Base-by-base conservation (phyloP, 2,113 vertebrate genomes). In the Collichthys lucidus region DNA sequence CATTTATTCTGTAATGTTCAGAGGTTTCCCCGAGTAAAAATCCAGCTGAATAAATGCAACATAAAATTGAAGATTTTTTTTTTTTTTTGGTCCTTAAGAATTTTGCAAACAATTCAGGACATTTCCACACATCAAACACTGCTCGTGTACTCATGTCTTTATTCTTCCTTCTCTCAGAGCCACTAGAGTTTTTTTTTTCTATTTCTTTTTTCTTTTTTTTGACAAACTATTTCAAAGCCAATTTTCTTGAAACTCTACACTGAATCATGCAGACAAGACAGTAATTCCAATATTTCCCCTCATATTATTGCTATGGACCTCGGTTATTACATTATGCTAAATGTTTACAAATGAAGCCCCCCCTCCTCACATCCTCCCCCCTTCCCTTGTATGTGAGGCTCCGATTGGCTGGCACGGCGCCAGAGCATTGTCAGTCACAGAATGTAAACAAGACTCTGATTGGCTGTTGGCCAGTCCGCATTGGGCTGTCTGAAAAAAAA, bases 391-490 rank as follows among this genome's bases (percentile, higher is more conserved):
- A 80, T 88, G 83, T 4, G 2, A 10, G 52, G n/a, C 19, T 85
- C 49, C 84, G 94, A 97, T 97, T 98, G 97, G 97, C 77, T 96
- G 97, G 96, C 95, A 71, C 24, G 4, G 69, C 40, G 94, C 96
- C 97, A 96, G 91, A 88, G 83, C 84, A 92, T 95, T 97, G 97
- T 96, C 97, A 96, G 95, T 98, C 97, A 97, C 92, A 76, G 94
- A 97, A 96, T 97, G 96, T 98, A 98, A 98, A 98, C 97, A 98
- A 97, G 96, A 91, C 94, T 96, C 95, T 96, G 96, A 98, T 98
- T 98, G 97, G 97, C 95, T 96, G 96, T 91, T 95, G 92, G 96
- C 96, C 96, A 97, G 96, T 96, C 96, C 96, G 96, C 96, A 96
- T 95, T 91, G 95, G 96, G 95, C 96, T 96, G 95, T 94, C 95